Evolutionary conservation across 1,140 invertebrate genomes (phyloP).

Genomic region (Anadara kagoshimensis): DNA sequence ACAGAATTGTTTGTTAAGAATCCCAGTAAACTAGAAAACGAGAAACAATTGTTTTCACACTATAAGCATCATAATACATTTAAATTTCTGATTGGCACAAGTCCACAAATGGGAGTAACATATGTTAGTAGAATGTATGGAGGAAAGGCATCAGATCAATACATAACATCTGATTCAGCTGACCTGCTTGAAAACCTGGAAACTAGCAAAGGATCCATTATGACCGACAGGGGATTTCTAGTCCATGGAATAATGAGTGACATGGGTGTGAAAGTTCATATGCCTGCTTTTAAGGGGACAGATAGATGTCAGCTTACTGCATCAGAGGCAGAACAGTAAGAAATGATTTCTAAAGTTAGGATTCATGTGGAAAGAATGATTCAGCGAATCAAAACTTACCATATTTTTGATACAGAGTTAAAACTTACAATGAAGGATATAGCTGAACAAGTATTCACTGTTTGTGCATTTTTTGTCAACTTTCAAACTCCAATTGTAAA

Average conservation of each 20-base stretch:
- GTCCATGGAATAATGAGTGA: conserved; percentile 6
- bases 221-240: conserved; percentile 28
- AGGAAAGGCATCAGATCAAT: conserved; percentile 22
- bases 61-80: conserved; percentile 12
- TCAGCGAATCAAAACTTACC: conserved; percentile 12
- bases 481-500: no score
- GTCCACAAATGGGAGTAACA: conserved; percentile 14
- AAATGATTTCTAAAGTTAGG: conserved; percentile 3
- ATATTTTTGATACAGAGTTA: conserved; percentile 4
- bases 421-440: conserved; percentile 13
- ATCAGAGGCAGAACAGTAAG: background rate
- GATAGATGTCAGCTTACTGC: conserved; percentile 14
- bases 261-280: conserved; percentile 6
- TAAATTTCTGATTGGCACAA: conserved; percentile 29
- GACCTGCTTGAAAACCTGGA: conserved; percentile 12
- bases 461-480: no score
- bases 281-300: conserved; percentile 22
- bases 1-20: conserved; percentile 15
- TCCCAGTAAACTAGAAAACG: conserved; percentile 5
- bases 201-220: conserved; percentile 11
- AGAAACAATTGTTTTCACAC: conserved; percentile 6
- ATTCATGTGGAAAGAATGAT: conserved; percentile 33
- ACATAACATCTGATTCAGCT: conserved; percentile 6
- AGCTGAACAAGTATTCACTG: conserved; percentile 11
- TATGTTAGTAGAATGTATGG: conserved; percentile 16